Evolutionary conservation across 2,797 vertebrate genomes (phyloP), one percentile per base, ranked within the genome.

Genomic region (Microctenopoma stevenorrisi): DNA sequence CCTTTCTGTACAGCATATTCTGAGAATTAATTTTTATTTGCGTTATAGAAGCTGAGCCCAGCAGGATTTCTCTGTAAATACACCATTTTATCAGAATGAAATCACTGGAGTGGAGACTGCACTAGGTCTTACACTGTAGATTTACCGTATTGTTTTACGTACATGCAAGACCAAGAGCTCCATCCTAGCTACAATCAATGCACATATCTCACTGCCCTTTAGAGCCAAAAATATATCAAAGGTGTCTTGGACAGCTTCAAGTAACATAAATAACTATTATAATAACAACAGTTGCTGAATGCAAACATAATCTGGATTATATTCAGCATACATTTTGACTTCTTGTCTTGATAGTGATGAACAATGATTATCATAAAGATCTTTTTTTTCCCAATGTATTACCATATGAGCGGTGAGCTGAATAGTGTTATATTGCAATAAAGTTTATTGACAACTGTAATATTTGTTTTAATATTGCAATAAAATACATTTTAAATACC

Each of bases 391-490:
- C 28, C 5, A 49, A 64, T 44, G 63, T 40, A 0, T 2, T 37
- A 56, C 52, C 64, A 18, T 72, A 40, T 28, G 18, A 68, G 56
- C 37, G 18, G 42, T 15, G 26, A 72, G 53, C 25, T 37, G 37
- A 73, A 59, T 37, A 46, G 59, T 60, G 26, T 68, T 66, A 3
- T 67, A 16, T 81, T 64, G 51, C 43, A 56, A n/a, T 51, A 43
- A 60, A 13, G 40, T n/a, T 11, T 76, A 16, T 70, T 14, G 58
- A 59, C 3, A 72, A 64, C 44, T 70, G 47, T 81, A 11, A 76
- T 76, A 62, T 86, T 73, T 84, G 40, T 70, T 75, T 30, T 83
- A 28, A 33, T 82, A 18, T 75, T 50, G 18, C 68, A 85, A 85
- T 74, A 56, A 84, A 79, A 38, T 7, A 43, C 3, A 14, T 42